phyloP scores from a whole-genome alignment of 1,140 invertebrate species.

The Procambarus clarkii region DNA sequence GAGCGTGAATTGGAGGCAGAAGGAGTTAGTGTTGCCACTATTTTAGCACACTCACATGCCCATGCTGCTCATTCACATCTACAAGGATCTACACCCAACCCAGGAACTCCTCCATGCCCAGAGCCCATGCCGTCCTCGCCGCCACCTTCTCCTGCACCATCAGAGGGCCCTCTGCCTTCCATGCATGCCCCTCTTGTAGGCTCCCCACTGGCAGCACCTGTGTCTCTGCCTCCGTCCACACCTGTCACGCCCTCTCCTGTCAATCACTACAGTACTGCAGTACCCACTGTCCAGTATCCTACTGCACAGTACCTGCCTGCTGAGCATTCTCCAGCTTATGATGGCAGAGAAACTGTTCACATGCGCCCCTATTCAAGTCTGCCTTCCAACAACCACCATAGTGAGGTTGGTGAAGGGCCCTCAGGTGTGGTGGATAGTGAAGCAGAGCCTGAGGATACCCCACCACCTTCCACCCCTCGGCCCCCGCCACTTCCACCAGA shows the following conservation, averaged over 20 bases:
- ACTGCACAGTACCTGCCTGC: conserved; percentile 74
- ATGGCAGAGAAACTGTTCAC: conserved; percentile 50
- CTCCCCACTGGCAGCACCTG: conserved; percentile 61
- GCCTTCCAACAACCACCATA: conserved; percentile 45
- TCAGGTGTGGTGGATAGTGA: conserved; percentile 23
- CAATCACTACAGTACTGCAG: conserved; percentile 63
- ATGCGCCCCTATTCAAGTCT: conserved; percentile 53
- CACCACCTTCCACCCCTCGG: conserved; percentile 30
- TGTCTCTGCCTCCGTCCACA: conserved; percentile 75
- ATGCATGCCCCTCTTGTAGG: conserved; percentile 66
- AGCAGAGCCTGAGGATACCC: conserved; percentile 35
- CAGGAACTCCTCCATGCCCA: conserved; percentile 53
- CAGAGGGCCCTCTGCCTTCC: conserved; percentile 62
- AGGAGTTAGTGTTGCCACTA: conserved; percentile 75
- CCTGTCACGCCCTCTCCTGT: conserved; percentile 60
- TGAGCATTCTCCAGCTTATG: conserved; percentile 45
- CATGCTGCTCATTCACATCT: conserved; percentile 57
- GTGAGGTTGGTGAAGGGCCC: conserved; percentile 35
- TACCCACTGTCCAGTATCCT: conserved; percentile 55
- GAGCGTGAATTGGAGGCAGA: conserved; percentile 93
- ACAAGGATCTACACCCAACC: conserved; percentile 45
- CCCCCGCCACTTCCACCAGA: conserved; percentile 83
- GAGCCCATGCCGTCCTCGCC: conserved; percentile 68
- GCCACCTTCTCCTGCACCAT: conserved; percentile 71
- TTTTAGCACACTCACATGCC: conserved; percentile 65